These are phyloP conservation scores for Upupa epops DNA, from an alignment of 2,113 vertebrate species.

Conservation along the genomic window DNA sequence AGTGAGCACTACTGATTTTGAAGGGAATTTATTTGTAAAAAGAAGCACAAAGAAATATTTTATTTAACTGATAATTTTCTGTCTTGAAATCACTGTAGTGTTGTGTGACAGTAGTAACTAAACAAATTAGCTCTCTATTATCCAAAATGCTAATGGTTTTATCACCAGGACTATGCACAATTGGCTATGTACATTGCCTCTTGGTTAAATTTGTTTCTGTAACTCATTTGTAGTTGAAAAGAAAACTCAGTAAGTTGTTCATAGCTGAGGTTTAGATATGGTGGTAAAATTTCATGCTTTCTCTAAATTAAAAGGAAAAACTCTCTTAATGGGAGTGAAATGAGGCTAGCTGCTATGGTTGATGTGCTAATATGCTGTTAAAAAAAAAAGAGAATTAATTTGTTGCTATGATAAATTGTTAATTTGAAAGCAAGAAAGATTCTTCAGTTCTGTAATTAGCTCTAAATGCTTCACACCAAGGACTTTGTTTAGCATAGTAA, in stretches of 20 bases:
- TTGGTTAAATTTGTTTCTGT: neutral
- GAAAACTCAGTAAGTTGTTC: neutral
- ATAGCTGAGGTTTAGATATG: neutral
- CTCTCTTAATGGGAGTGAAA: neutral
- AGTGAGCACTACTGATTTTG: neutral
- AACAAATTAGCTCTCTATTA: neutral
- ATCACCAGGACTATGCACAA: neutral
- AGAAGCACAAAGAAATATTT: neutral
- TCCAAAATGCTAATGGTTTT: neutral
- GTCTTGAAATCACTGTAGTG: neutral
- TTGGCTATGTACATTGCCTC: no score
- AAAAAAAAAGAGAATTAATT: neutral
- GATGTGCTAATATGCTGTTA: neutral
- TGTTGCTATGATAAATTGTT: conserved; percentile 23
- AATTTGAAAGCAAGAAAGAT: conserved; percentile 31
- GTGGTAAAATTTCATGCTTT: conserved; percentile 18
- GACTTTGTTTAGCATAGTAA: conserved; percentile 13
- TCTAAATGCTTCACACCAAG: conserved; percentile 31
- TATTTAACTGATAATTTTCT: neutral
- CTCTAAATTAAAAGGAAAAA: conserved; percentile 10
- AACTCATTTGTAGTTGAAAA: neutral
- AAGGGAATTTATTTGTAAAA: neutral
- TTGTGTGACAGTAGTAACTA: neutral
- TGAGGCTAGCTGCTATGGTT: neutral
- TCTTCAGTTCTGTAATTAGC: conserved; percentile 24